Evolutionary conservation across 1,140 invertebrate genomes (phyloP).

Genomic region (Cecropterus lyciades): DNA sequence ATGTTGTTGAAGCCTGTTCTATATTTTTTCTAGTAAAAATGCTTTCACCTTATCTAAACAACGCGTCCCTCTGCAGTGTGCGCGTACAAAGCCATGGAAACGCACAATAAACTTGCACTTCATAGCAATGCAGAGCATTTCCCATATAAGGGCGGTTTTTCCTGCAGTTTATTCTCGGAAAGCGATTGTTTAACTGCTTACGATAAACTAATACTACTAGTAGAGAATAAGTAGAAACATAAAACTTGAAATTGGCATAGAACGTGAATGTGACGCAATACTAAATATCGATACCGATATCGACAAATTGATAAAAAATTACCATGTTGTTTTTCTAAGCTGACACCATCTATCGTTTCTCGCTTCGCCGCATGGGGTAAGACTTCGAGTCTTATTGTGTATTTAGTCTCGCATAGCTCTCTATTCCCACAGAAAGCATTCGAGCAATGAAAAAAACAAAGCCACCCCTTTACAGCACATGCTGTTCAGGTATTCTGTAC

Average conservation of each 20-base stretch:
- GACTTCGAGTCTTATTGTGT: background rate
- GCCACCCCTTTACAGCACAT: slow-evolving; percentile 34
- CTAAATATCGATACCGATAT: too few species aligned
- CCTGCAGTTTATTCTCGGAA: slow-evolving; percentile 21
- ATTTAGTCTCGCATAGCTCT: slow-evolving; percentile 18
- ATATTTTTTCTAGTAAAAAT: slow-evolving; percentile 23
- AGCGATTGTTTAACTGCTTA: background rate
- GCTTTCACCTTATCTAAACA: slow-evolving; percentile 21
- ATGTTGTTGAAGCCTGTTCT: background rate
- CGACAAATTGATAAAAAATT: too few species aligned
- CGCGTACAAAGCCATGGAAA: slow-evolving; percentile 19
- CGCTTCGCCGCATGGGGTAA: background rate
- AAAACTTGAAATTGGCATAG: too few species aligned
- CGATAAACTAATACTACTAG: slow-evolving; percentile 1
- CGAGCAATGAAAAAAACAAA: slow-evolving; percentile 50
- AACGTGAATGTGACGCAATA: too few species aligned
- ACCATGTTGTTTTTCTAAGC: too few species aligned
- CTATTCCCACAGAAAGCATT: slow-evolving; percentile 45
- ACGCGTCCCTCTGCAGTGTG: slow-evolving; percentile 7
- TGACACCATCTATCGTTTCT: background rate
- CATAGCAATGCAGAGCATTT: slow-evolving; percentile 31
- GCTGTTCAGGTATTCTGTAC: slow-evolving; percentile 8
- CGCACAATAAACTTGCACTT: slow-evolving; percentile 32
- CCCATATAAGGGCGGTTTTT: slow-evolving; percentile 27
- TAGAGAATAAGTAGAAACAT: too few species aligned